These are phyloP conservation scores for Argyrosomus regius DNA, from an alignment of 2,797 vertebrate species.

Conservation along the genomic window DNA sequence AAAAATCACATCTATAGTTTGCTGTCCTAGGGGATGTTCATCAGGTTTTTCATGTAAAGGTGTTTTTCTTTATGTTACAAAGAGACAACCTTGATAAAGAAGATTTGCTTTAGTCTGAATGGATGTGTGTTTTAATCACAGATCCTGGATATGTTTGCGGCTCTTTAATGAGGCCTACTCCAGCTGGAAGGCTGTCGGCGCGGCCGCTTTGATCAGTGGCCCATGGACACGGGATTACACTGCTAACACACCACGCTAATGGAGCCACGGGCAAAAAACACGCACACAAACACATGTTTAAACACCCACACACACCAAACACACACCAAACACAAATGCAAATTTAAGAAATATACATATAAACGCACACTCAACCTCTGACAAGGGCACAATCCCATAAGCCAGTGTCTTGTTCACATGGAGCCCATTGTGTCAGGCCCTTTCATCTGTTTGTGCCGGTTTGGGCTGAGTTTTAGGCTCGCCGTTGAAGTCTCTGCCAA, in stretches of 20 bases:
- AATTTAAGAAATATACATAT: conserved; percentile 48
- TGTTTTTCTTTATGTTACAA: conserved; percentile 51
- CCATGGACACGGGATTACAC: conserved; percentile 67
- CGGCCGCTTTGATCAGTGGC: conserved; percentile 76
- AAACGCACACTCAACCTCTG: conserved; percentile 21
- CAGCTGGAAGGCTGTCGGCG: conserved; percentile 71
- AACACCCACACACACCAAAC: conserved; percentile 2
- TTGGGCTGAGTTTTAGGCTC: conserved; percentile 46
- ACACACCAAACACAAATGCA: conserved; percentile 28
- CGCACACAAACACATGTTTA: conserved; percentile 7
- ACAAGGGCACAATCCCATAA: conserved; percentile 44
- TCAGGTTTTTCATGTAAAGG: conserved; percentile 40
- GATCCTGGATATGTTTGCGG: conserved; percentile 51
- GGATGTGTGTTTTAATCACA: conserved; percentile 68
- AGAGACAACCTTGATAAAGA: conserved; percentile 52
- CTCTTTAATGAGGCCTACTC: conserved; percentile 73
- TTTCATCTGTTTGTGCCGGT: conserved; percentile 49
- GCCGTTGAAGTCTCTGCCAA: conserved; percentile 64
- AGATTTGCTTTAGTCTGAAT: conserved; percentile 40
- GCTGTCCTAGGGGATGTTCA: conserved; percentile 11
- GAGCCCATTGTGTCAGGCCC: conserved; percentile 44
- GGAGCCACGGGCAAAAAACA: conserved; percentile 49
- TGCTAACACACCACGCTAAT: conserved; percentile 72
- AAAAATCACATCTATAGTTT: background rate
- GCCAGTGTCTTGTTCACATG: conserved; percentile 33